Evolutionary conservation across 2,888 invertebrate genomes (phyloP), one percentile per base, ranked within the genome.

Genomic region (Pogonocherus hispidulus): DNA sequence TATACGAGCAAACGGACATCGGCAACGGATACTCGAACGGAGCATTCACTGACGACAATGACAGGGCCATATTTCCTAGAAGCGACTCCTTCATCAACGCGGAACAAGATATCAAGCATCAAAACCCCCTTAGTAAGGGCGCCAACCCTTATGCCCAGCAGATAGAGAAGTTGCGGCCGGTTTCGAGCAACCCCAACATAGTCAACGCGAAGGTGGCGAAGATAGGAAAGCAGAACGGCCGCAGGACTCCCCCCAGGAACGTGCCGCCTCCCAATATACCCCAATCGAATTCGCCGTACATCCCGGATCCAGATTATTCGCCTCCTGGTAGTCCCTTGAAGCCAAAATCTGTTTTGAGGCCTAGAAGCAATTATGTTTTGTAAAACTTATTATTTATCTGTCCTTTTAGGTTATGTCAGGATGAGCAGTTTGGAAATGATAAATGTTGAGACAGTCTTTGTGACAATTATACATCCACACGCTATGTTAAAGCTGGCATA

Each of bases 241-340:
- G 46, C 14, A 63, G 66, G 47, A 62, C 72, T 4, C 72, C 72
- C 0, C 66, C 72, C 4, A 49, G 11, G 22, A 52, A 54, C 11
- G 47, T 72, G 6, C 52, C 72, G 1, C 57, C 67, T 2, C 72
- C 70, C 2, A 63, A 32, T 8, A 41, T 51, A 9, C 60, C 56
- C 3, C 22, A 20, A 18, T 16, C 18, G 16, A 37, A 55, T 5
- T n/a, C 32, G 27, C 72, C 73, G 3, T 67, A 73, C 35, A 73
- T 73, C 37, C 73, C 73, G 2, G 69, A 68, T 54, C 73, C 73
- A 1, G 73, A 73, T 55, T 73, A 73, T 47, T 65, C 69, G 8
- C 73, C 73, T 1, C 70, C 73, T 9, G 47, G 18, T 8, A 67
- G 67, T 22, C 73, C 69, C 9, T 19, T 37, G 1, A 44, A 56